Conservation (phyloP, 2,888 invertebrate species). For the Notodonta dromedarius region DNA sequence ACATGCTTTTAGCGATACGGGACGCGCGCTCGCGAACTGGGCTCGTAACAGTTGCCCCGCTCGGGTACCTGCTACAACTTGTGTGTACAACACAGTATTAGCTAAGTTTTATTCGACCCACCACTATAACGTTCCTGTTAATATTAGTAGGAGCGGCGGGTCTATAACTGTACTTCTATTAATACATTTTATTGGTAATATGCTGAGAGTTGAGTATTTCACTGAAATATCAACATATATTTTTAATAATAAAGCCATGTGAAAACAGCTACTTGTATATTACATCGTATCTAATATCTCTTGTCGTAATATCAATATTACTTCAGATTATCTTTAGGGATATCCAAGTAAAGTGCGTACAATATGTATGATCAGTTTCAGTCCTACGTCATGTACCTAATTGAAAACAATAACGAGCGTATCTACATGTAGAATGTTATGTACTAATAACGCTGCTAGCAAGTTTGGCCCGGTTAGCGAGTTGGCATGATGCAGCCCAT, state of each 20-base stretch:
- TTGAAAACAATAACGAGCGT: background rate
- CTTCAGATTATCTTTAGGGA: too few species aligned
- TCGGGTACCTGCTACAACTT: background rate
- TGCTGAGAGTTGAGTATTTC: background rate
- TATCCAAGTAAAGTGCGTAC: too few species aligned
- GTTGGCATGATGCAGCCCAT: conserved; percentile 5
- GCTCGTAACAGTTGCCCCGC: background rate
- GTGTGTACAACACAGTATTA: background rate
- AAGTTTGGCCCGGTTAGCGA: conserved; percentile 3
- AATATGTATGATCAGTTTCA: too few species aligned
- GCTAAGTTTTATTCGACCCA: background rate
- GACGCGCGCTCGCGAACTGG: background rate
- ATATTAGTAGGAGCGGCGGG: background rate
- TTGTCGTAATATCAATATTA: too few species aligned
- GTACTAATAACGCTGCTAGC: conserved; percentile 4
- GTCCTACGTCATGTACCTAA: too few species aligned
- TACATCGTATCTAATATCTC: too few species aligned
- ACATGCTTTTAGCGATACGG: conserved; percentile 16
- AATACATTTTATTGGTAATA: background rate
- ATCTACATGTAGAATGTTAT: background rate
- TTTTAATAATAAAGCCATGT: too few species aligned
- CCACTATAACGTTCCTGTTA: background rate
- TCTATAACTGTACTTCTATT: background rate
- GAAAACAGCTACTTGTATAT: too few species aligned
- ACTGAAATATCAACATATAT: too few species aligned